Base-by-base conservation (phyloP, 2,113 vertebrate species). In the Catharus fuscescens region DNA sequence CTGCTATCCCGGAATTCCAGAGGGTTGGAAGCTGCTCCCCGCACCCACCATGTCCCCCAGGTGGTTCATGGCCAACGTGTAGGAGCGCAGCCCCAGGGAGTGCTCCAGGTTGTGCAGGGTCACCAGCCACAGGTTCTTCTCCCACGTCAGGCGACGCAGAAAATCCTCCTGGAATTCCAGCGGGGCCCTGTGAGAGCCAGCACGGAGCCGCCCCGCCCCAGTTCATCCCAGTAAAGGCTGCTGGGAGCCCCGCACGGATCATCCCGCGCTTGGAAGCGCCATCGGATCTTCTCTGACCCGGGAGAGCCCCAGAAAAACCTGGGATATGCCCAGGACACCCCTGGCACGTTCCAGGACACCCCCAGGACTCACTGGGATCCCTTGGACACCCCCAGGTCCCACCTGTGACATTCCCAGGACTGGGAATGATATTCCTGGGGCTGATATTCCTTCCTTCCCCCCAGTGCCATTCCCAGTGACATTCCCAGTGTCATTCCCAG, bases 31-130 rank as follows among this genome's bases (percentile, higher is more conserved):
- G 1, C 3, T 0, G 0, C 24, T 24, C 3, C 32, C 54, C 0
- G 6, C 21, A 80, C 97, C 74, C 94, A 99, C 99, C 99, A 99
- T 98, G 92, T 99, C 99, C 28, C 94, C 97, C 67, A 99, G 94
- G 88, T 98, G 98, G 97, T 99, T 99, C 95, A 99, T 98, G 20
- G 96, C 98, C 85, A 99, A 73, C 7, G 97, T 95, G 73, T 98
- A 99, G 50, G 97, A 98, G 79, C 97, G 98, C 25, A 98, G 97
- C 31, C 98, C 98, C 87, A 97, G 94, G 0, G 98, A 98, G 31
- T 97, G 93, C 80, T 99, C 98, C 85, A 98, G 97, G 42, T 99
- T 99, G 71, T 99, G 99, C 61, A 97, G 96, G 1, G 45, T 94
- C 93, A 99, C 97, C 31, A 98, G 67, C 24, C 70, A 64, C 50